Evolutionary conservation across 2,888 invertebrate genomes (phyloP).

Genomic region (Dilophus febrilis): DNA sequence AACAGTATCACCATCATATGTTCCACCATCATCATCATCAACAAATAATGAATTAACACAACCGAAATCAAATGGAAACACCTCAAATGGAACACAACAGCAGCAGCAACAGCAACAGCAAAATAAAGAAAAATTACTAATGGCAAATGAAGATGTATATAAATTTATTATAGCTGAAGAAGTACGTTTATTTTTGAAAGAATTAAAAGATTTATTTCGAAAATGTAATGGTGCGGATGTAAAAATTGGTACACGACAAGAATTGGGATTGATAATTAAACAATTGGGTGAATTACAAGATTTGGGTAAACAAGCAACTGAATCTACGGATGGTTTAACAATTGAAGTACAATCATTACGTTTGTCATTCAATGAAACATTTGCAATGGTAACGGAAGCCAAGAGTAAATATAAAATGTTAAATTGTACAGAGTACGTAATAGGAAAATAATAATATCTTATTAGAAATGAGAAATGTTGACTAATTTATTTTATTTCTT

Average conservation of each 20-base stretch:
- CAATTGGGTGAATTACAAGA: conserved; percentile 36
- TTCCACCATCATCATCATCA: conserved; percentile 1
- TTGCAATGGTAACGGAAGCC: conserved; percentile 26
- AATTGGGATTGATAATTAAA: conserved; percentile 34
- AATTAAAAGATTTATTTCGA: conserved; percentile 41
- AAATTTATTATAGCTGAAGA: conserved; percentile 45
- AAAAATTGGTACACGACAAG: conserved; percentile 33
- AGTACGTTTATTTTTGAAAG: conserved; percentile 45
- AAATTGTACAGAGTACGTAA: conserved; percentile 23
- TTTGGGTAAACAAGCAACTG: conserved; percentile 42
- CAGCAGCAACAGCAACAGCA: too few relatives aligned
- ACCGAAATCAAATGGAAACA: too few relatives aligned
- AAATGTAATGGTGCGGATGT: conserved; percentile 35
- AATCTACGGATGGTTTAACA: conserved; percentile 39
- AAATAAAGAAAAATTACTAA: background rate
- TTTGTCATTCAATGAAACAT: conserved; percentile 31
- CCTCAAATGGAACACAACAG: too few relatives aligned
- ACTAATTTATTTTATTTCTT: too few relatives aligned
- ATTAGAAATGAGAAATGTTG: background rate
- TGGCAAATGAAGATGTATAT: conserved; percentile 17
- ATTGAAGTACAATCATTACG: conserved; percentile 39
- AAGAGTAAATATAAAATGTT: conserved; percentile 24
- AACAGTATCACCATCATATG: conserved; percentile 6
- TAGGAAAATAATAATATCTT: background rate
- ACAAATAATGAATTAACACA: too few relatives aligned